Evolutionary conservation across 2,113 vertebrate species (phyloP), one percentile per base, ranked within the genome.

Genomic region (Poicephalus gulielmi): DNA sequence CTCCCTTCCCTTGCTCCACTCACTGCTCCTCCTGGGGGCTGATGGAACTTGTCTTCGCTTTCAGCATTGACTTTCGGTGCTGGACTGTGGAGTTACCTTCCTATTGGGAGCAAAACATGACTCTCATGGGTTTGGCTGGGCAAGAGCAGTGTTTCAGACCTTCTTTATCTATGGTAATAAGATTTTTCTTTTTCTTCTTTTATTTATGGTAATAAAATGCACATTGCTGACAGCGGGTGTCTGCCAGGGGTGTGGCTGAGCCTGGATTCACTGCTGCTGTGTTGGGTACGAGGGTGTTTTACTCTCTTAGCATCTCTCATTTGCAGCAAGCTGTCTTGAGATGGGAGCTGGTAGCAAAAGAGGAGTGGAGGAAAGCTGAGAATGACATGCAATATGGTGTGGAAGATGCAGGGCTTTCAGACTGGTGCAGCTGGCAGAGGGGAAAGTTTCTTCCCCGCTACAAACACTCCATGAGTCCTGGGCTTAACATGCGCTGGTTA

Each of bases 321-420:
- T 77, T 47, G 18, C 68, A 75, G 46, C 0, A 1, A 76, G 7
- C 12, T 57, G 10, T 47, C 74, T 39, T 78, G 35, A 53, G 44
- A 52, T 47, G 18, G 53, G 37, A 74, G 28, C 10, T 33, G 7
- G 43, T 46, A 52, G 25, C 33, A 39, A n/a, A 2, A 60, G 11
- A 11, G 0, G 1, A 83, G 66, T 4, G 15, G 12, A 5, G 28
- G 6, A 66, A 37, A n/a, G 8, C 35, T 24, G 43, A 81, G 20
- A 27, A 63, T 0, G 0, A 67, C 20, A 12, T 67, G 49, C 27
- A 63, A 2, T 22, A 33, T 2, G 8, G 5, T 27, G 8, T 1
- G 3, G 24, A 30, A 18, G 7, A 31, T 28, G 41, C 9, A 41
- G 57, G n/a, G 22, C 28, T 70, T 66, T 20, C 17, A 44, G 25